phyloP scores from a whole-genome alignment of 2,888 invertebrate genomes.

The Clanis bilineata region DNA sequence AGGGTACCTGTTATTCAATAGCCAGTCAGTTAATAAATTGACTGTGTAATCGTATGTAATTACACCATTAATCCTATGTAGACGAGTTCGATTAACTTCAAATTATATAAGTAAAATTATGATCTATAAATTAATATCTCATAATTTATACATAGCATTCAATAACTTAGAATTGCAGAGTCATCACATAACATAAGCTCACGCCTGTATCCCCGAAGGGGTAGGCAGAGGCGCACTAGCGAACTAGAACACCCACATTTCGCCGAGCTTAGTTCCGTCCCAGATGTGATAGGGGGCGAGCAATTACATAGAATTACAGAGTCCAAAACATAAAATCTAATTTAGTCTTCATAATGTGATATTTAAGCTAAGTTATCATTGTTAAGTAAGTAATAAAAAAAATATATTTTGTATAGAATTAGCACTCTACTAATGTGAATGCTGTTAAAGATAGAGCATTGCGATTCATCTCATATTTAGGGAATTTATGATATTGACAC shows the following conservation, averaged over 20 bases:
- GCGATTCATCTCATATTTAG: background rate
- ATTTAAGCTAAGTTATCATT: no score
- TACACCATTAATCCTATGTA: background rate
- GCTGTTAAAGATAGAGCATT: background rate
- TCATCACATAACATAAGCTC: no score
- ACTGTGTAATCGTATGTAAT: conserved; percentile 8
- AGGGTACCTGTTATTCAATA: conserved; percentile 44
- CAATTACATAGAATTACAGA: no score
- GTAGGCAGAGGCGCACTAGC: no score
- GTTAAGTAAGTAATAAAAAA: no score
- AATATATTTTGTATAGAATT: no score
- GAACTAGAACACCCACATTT: no score
- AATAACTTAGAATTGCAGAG: background rate
- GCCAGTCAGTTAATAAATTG: conserved; percentile 34
- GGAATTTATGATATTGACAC: background rate
- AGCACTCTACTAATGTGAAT: background rate
- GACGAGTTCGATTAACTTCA: background rate
- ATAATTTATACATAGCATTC: background rate
- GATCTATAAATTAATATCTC: background rate
- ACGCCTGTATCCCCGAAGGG: no score
- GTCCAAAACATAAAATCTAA: no score
- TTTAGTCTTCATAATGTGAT: no score
- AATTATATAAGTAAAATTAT: background rate
- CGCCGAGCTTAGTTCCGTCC: no score
- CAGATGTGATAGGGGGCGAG: no score